These are phyloP conservation scores for Channallabes apus DNA, from an alignment of 2,797 vertebrate genomes.

Conservation along the genomic window DNA sequence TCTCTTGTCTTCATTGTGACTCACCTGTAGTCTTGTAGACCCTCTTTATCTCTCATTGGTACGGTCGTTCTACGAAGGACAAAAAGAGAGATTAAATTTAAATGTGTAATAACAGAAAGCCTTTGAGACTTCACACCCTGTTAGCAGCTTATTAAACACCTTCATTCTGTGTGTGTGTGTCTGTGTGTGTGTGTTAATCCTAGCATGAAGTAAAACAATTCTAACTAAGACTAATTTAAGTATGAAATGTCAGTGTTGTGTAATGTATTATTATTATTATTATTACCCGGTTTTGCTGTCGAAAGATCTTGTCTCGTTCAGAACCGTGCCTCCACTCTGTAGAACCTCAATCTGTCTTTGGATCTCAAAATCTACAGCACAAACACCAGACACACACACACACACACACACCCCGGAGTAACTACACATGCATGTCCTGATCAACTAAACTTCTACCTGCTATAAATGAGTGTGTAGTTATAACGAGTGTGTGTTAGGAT, in stretches of 20 bases:
- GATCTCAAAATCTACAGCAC: conserved; percentile 90
- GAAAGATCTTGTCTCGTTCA: conserved; percentile 93
- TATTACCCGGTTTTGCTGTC: conserved; percentile 88
- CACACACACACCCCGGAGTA: background rate
- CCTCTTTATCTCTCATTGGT: conserved; percentile 97
- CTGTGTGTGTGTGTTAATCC: background rate
- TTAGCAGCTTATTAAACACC: conserved; percentile 23
- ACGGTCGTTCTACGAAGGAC: conserved; percentile 78
- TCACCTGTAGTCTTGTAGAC: conserved; percentile 96
- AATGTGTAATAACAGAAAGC: conserved; percentile 14
- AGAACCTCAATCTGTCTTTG: conserved; percentile 88
- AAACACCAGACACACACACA: background rate
- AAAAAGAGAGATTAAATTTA: background rate
- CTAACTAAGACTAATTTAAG: background rate
- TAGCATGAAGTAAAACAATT: background rate
- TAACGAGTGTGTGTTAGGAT: background rate
- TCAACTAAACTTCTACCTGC: background rate
- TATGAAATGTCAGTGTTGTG: background rate
- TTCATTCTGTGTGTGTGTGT: background rate
- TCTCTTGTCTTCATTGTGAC: background rate
- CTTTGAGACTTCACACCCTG: background rate
- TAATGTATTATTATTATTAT: background rate
- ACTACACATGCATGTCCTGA: background rate
- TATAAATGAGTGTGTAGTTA: too few species aligned
- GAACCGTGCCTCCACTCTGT: conserved; percentile 81